These are phyloP conservation scores for Coptodon rendalli DNA, from an alignment of 2,113 vertebrate genomes.

Conservation along the genomic window DNA sequence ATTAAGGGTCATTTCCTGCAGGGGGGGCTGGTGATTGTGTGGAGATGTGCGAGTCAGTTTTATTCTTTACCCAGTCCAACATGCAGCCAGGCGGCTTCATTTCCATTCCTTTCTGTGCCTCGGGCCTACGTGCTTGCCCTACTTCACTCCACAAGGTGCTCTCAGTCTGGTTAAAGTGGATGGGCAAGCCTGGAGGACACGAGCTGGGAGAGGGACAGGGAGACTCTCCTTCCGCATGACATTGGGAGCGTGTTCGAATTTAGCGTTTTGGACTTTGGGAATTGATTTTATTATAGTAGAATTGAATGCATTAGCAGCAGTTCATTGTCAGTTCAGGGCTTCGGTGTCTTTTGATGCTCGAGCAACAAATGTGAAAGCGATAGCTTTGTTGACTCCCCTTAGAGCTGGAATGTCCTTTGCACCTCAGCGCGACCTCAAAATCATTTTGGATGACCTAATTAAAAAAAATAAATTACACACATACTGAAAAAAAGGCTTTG, in stretches of 20 bases:
- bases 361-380: background rate
- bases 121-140: conserved; percentile 19
- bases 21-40: background rate
- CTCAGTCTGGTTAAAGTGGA: background rate
- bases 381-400: background rate
- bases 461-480: background rate
- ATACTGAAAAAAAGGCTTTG: conserved; percentile 1
- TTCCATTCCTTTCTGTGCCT: conserved; percentile 25
- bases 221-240: background rate
- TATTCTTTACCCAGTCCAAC: conserved; percentile 24
- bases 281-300: background rate
- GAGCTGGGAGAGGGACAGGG: background rate
- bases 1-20: conserved; percentile 47
- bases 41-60: background rate
- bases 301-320: background rate
- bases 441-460: conserved; percentile 32
- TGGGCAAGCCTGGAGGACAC: background rate
- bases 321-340: background rate
- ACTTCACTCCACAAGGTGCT: conserved; percentile 47
- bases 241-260: background rate
- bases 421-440: background rate
- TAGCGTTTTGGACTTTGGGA: background rate
- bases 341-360: background rate
- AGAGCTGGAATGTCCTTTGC: background rate
- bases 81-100: conserved; percentile 6